phyloP scores from a whole-genome alignment of 2,113 vertebrate species.

The Centropristis striata region DNA sequence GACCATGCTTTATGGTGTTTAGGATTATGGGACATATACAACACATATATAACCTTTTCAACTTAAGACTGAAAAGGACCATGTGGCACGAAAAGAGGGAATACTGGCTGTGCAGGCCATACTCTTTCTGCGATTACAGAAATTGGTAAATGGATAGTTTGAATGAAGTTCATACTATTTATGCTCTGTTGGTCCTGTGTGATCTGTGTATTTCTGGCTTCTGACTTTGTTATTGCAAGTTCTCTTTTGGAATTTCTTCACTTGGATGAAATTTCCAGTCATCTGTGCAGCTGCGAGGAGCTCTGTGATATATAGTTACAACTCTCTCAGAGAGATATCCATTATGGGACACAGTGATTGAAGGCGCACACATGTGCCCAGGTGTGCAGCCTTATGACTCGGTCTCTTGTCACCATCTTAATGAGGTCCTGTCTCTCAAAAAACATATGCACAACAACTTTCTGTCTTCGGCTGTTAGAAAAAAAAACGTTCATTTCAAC shows the following conservation, averaged over 20 bases:
- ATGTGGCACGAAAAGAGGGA: neutral
- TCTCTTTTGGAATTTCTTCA: constrained; percentile 38
- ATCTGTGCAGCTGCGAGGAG: constrained; percentile 63
- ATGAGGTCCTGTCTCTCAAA: constrained; percentile 71
- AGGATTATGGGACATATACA: neutral
- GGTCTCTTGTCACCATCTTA: constrained; percentile 46
- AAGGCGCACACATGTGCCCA: constrained; percentile 44
- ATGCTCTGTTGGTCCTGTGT: neutral
- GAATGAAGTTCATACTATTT: constrained; percentile 13
- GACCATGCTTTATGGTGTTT: neutral
- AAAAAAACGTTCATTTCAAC: neutral
- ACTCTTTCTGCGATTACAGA: neutral
- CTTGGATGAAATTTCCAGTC: constrained; percentile 47
- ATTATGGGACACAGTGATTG: constrained; percentile 20
- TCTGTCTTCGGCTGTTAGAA: neutral
- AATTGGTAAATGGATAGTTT: constrained; percentile 1
- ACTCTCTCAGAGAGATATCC: constrained; percentile 15
- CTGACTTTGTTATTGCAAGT: constrained; percentile 5
- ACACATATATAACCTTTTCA: neutral
- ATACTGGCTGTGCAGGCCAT: neutral
- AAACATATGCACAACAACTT: neutral
- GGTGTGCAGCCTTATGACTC: constrained; percentile 63
- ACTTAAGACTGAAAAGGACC: neutral
- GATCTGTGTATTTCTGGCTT: neutral
- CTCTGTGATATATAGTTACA: constrained; percentile 50